A percentile compares a stretch with the other conserved stretches of the same genome.
phyloP scores from a whole-genome alignment of 2,888 invertebrate genomes.

The Lycophotia porphyrea region DNA sequence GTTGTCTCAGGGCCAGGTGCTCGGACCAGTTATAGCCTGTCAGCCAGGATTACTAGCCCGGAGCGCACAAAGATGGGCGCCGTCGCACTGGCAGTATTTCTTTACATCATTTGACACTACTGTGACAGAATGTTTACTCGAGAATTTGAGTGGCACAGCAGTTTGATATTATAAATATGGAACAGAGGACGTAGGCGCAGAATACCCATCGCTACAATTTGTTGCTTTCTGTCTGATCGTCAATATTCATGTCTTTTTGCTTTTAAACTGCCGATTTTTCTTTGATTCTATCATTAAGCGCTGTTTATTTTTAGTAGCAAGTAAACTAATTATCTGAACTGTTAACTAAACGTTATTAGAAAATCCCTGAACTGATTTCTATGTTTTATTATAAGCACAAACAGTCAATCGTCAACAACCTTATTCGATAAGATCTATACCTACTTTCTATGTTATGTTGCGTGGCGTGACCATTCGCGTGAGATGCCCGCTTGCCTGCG shows the following conservation, averaged over 20 bases:
- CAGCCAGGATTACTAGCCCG: conserved; percentile 76
- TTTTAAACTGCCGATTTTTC: not conserved
- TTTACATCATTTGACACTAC: conserved; percentile 39
- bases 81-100: conserved; percentile 68
- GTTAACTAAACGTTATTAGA: conserved; percentile 27
- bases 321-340: not conserved
- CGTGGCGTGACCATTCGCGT: conserved; percentile 78
- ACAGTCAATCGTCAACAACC: conserved; percentile 59
- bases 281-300: not conserved
- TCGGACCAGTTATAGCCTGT: conserved; percentile 70
- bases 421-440: conserved; percentile 66
- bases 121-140: conserved; percentile 28
- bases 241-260: not conserved
- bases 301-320: not conserved
- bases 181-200: conserved; percentile 17
- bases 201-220: conserved; percentile 19
- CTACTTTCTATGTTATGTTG: conserved; percentile 72
- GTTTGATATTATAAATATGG: conserved; percentile 28
- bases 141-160: not conserved
- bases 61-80: conserved; percentile 70
- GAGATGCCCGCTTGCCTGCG: conserved; percentile 79
- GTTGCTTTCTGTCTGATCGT: not conserved
- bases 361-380: conserved; percentile 50
- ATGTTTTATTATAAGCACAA: conserved; percentile 40
- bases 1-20: conserved; percentile 77